phyloP scores from a whole-genome alignment of 2,797 vertebrate species.

The Mustela erminea region DNA sequence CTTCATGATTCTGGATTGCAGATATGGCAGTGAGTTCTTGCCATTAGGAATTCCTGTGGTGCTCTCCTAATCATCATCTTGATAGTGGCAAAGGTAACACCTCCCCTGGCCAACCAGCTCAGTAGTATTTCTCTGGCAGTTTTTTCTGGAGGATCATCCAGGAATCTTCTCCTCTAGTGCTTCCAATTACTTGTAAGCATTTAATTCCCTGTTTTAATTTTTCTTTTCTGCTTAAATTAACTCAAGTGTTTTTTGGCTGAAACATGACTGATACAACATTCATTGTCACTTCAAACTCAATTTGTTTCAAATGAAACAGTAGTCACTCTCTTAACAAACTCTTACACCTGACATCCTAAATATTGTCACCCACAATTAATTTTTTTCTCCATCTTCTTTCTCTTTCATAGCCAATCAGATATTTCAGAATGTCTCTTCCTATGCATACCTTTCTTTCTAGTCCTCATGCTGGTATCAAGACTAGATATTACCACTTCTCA shows the following conservation, averaged over 20 bases:
- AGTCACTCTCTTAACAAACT: neutral
- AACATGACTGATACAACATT: neutral
- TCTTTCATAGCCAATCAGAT: neutral
- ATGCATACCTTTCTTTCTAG: neutral
- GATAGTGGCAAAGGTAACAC: too few species aligned
- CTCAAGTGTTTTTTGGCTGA: neutral
- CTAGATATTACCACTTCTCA: neutral
- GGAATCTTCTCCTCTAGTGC: neutral
- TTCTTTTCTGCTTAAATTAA: constrained; percentile 24
- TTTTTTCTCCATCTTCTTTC: neutral
- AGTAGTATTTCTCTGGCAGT: neutral
- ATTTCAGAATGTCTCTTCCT: neutral
- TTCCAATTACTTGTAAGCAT: neutral
- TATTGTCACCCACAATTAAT: neutral
- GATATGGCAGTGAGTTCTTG: neutral
- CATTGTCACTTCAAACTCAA: neutral
- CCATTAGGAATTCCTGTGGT: neutral
- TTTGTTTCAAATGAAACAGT: constrained; percentile 16
- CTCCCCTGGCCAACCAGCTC: neutral
- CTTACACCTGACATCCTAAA: neutral
- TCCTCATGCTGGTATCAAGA: neutral
- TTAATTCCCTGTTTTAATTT: neutral
- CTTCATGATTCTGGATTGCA: neutral
- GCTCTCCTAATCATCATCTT: neutral
- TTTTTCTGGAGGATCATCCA: neutral